Conservation (phyloP, 2,797 vertebrate genomes). For the Pelochelys cantorii region DNA sequence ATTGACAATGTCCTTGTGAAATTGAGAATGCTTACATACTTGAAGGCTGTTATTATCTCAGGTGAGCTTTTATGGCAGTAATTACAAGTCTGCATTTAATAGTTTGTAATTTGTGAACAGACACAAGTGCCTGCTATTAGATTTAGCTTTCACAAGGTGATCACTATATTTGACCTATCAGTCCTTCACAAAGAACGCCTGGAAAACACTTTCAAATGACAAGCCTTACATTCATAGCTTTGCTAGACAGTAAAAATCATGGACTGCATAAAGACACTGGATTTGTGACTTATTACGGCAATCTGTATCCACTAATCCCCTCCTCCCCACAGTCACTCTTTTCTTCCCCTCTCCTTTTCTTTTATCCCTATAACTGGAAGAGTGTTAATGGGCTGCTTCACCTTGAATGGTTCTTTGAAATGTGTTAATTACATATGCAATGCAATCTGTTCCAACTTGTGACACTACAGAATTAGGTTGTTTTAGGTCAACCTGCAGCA, state of each 20-base stretch:
- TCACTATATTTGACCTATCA: background rate
- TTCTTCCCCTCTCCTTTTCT: background rate
- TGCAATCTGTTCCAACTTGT: background rate
- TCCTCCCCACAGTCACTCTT: rapidly evolving
- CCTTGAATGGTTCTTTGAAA: background rate
- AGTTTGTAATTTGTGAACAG: background rate
- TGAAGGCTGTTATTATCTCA: background rate
- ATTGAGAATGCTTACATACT: constrained; percentile 24
- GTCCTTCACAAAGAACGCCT: background rate
- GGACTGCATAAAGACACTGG: background rate
- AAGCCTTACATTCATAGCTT: background rate
- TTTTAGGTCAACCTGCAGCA: too few relatives aligned
- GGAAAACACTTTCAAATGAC: background rate
- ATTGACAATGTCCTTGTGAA: constrained; percentile 34
- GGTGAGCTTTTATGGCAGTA: background rate
- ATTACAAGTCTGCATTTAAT: background rate
- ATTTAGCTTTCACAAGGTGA: background rate
- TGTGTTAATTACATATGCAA: background rate
- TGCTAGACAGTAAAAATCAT: background rate
- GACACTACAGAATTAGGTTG: too few relatives aligned
- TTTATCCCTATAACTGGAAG: background rate
- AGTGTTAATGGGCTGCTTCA: background rate
- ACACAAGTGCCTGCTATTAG: background rate
- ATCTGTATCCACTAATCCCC: too few relatives aligned
- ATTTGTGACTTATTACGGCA: too few relatives aligned